These are phyloP conservation scores for Malthinus seriepunctatus DNA, from an alignment of 2,888 invertebrate species.

Conservation along the genomic window DNA sequence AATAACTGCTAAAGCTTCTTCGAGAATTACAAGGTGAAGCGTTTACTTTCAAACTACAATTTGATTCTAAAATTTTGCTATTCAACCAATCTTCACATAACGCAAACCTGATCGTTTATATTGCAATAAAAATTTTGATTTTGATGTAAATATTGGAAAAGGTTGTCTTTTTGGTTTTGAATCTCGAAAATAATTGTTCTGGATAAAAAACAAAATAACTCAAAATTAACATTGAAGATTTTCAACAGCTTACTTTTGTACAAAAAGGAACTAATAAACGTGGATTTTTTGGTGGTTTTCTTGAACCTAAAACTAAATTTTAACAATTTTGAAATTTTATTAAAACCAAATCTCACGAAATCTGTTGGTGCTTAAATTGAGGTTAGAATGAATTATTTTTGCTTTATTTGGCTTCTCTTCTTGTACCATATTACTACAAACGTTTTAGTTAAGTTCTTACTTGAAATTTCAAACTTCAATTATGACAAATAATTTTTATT, in stretches of 20 bases:
- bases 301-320: neutral
- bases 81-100: neutral
- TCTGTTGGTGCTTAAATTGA: neutral
- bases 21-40: neutral
- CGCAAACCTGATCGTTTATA: neutral
- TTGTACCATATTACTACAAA: slow-evolving; percentile 2
- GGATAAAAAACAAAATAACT: no score
- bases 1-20: no score
- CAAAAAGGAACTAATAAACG: neutral
- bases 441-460: neutral
- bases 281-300: slow-evolving; percentile 10
- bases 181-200: no score
- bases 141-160: neutral
- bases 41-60: neutral
- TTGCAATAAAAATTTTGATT: neutral
- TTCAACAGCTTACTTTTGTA: neutral
- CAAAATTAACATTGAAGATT: neutral
- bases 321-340: neutral
- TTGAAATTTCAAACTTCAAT: slow-evolving; percentile 8
- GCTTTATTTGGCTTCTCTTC: neutral
- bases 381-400: neutral
- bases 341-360: slow-evolving; percentile 1
- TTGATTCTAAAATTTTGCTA: neutral
- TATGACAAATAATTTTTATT: slow-evolving; percentile 5
- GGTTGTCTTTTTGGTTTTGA: no score